Percentiles rank a stretch among this genome's conserved stretches.
phyloP scores from a whole-genome alignment of 2,113 vertebrate genomes.

The Neolamprologus longior region DNA sequence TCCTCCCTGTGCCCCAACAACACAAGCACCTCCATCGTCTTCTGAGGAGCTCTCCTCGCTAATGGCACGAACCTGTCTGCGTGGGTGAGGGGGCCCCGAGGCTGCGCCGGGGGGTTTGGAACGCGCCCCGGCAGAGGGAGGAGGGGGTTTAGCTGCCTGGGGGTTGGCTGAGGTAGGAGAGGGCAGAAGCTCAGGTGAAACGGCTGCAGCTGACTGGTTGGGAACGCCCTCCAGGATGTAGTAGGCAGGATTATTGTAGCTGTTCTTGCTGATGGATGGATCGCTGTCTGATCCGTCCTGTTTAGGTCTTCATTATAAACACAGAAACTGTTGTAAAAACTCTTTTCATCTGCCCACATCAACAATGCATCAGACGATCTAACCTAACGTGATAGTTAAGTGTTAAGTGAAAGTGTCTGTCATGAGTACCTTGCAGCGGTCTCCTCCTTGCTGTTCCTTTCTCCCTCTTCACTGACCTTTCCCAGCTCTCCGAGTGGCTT shows the following conservation, averaged over 20 bases:
- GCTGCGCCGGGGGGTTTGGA: slow-evolving; percentile 67
- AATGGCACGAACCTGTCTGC: slow-evolving; percentile 52
- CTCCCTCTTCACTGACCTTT: slow-evolving; percentile 81
- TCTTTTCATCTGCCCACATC: not conserved
- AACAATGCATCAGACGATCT: not conserved
- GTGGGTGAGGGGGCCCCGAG: slow-evolving; percentile 19
- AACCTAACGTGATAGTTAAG: not conserved
- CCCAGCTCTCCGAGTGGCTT: slow-evolving; percentile 72
- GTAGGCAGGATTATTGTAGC: slow-evolving; percentile 96
- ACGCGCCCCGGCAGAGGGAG: slow-evolving; percentile 39
- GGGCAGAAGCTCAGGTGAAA: slow-evolving; percentile 67
- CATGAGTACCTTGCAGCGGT: slow-evolving; percentile 67
- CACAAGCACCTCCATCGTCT: slow-evolving; percentile 67
- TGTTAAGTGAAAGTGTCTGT: not conserved
- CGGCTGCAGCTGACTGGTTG: slow-evolving; percentile 78
- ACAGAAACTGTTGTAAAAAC: not conserved
- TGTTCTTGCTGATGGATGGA: slow-evolving; percentile 78
- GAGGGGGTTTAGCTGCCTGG: slow-evolving; percentile 51
- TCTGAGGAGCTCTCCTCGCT: slow-evolving; percentile 82
- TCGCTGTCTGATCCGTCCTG: slow-evolving; percentile 73
- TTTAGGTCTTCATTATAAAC: slow-evolving; percentile 68
- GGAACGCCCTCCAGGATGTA: slow-evolving; percentile 94
- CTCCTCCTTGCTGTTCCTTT: slow-evolving; percentile 76
- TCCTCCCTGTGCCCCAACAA: slow-evolving; percentile 36
- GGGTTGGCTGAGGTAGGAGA: slow-evolving; percentile 53